These are phyloP conservation scores for Luperina testacea DNA, from an alignment of 2,888 invertebrate genomes.

Conservation along the genomic window DNA sequence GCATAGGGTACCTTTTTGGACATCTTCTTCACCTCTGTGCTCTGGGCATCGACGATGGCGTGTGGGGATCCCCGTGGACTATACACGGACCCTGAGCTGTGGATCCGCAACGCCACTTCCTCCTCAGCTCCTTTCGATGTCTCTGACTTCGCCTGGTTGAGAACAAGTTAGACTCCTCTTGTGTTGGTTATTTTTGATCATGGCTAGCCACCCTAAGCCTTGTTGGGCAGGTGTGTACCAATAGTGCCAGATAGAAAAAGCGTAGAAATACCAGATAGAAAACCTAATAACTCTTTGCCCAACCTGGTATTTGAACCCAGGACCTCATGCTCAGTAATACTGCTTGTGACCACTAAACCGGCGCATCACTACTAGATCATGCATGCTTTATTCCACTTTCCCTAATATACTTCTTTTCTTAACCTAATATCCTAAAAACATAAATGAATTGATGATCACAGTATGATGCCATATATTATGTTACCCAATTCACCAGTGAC, in stretches of 20 bases:
- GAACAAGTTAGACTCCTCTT: neutral
- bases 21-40: slow-evolving; percentile 80
- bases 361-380: neutral
- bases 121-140: slow-evolving; percentile 78
- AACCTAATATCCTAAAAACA: too few species aligned
- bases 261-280: too few species aligned
- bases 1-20: slow-evolving; percentile 78
- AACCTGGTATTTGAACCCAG: neutral
- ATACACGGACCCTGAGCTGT: slow-evolving; percentile 82
- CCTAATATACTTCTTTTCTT: neutral
- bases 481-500: too few species aligned
- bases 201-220: too few species aligned
- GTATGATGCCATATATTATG: too few species aligned
- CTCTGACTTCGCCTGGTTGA: slow-evolving; percentile 79
- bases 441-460: too few species aligned
- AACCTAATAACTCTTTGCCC: neutral
- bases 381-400: neutral
- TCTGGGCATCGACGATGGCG: slow-evolving; percentile 74
- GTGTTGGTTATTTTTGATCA: neutral
- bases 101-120: slow-evolving; percentile 82
- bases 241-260: neutral
- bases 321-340: too few species aligned
- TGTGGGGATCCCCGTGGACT: slow-evolving; percentile 80
- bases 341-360: too few species aligned
- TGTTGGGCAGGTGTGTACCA: too few species aligned